Evolutionary conservation across 2,888 invertebrate species (phyloP).

Genomic region (Patella caerulea): DNA sequence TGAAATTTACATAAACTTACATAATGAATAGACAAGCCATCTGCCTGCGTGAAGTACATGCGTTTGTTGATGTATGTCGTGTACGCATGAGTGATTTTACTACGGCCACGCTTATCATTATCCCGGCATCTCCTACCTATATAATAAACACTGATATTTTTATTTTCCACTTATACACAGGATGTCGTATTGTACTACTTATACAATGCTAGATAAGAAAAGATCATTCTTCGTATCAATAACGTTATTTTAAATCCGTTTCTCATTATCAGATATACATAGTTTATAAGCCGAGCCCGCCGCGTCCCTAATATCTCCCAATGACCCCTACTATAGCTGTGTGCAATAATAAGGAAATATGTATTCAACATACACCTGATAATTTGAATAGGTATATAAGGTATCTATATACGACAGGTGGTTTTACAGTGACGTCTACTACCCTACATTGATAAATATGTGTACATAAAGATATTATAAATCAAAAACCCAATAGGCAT

Average conservation of each 20-base stretch:
- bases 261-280: too few relatives aligned
- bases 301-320: too few relatives aligned
- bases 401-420: slow-evolving; percentile 10
- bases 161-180: neutral
- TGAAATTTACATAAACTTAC: slow-evolving; percentile 10
- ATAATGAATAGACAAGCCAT: slow-evolving; percentile 6
- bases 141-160: neutral
- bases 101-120: neutral
- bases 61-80: neutral
- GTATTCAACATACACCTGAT: neutral
- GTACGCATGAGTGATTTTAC: slow-evolving; percentile 7
- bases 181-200: neutral
- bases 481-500: slow-evolving; percentile 5
- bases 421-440: neutral
- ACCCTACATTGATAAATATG: slow-evolving; percentile 5
- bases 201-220: slow-evolving; percentile 4
- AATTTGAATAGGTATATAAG: slow-evolving; percentile 3
- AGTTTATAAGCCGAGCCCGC: too few relatives aligned
- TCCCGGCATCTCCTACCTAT: neutral
- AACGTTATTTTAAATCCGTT: neutral
- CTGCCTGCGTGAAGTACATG: neutral
- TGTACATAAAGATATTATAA: slow-evolving; percentile 9
- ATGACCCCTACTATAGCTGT: too few relatives aligned
- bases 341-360: neutral
- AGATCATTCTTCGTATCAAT: neutral